These are phyloP conservation scores for Achroia grisella DNA, from an alignment of 1,140 invertebrate species.

Conservation along the genomic window DNA sequence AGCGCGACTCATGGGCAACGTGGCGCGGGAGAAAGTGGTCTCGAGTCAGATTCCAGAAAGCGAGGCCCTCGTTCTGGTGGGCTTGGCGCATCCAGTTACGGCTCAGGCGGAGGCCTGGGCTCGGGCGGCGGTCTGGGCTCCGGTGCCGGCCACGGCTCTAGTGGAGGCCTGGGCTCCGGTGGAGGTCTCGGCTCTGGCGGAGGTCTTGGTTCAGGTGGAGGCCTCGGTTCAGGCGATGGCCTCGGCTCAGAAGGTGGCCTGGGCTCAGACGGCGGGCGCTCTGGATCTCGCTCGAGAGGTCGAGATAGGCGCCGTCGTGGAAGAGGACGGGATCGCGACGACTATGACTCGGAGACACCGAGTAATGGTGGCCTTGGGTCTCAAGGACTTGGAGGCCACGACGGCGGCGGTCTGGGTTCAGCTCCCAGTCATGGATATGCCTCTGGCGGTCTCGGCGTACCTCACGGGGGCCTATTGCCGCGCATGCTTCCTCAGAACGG, in stretches of 20 bases:
- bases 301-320: constrained; percentile 50
- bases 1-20: constrained; percentile 39
- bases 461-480: constrained; percentile 60
- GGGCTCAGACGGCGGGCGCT: constrained; percentile 14
- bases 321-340: constrained; percentile 54
- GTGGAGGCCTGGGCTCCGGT: constrained; percentile 12
- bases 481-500: constrained; percentile 52
- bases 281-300: constrained; percentile 25
- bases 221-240: constrained; percentile 16
- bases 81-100: constrained; percentile 15
- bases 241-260: constrained; percentile 18
- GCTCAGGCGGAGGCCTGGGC: constrained; percentile 12
- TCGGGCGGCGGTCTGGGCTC: constrained; percentile 25
- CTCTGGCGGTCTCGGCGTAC: constrained; percentile 59
- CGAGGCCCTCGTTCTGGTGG: constrained; percentile 46
- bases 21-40: constrained; percentile 45
- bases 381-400: constrained; percentile 16
- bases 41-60: constrained; percentile 67
- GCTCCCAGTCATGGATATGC: constrained; percentile 25
- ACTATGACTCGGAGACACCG: constrained; percentile 38
- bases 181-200: constrained; percentile 23
- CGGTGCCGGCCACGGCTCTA: constrained; percentile 24
- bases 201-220: constrained; percentile 22
- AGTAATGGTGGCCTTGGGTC: constrained; percentile 37
- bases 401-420: constrained; percentile 37